phyloP scores from a whole-genome alignment of 2,888 invertebrate species.

The Idaea straminata region DNA sequence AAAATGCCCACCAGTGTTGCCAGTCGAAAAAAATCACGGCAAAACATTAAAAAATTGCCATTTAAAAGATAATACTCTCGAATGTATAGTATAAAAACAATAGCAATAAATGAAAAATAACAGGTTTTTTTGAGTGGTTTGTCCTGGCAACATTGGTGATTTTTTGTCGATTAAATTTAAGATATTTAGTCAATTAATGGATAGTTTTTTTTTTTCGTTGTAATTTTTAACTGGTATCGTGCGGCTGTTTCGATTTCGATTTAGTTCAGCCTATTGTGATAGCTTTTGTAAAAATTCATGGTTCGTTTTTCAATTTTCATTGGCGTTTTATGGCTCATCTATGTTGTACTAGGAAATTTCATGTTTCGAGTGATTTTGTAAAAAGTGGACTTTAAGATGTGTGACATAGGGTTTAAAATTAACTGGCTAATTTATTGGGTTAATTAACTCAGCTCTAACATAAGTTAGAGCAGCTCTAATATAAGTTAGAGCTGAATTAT shows the following conservation, averaged over 20 bases:
- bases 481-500: neutral
- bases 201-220: constrained; percentile 65
- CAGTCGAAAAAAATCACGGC: neutral
- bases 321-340: neutral
- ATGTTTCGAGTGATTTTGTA: too few relatives aligned
- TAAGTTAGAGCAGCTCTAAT: too few relatives aligned
- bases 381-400: neutral
- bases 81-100: constrained; percentile 7
- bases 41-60: neutral
- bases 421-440: neutral
- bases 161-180: constrained; percentile 57
- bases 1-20: neutral
- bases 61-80: neutral
- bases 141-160: constrained; percentile 8
- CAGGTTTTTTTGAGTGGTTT: neutral
- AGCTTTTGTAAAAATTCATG: constrained; percentile 29
- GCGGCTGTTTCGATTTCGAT: constrained; percentile 48
- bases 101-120: neutral
- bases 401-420: neutral
- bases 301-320: neutral
- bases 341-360: neutral
- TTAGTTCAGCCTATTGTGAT: constrained; percentile 39
- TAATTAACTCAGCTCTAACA: too few relatives aligned
- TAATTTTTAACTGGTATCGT: constrained; percentile 38
- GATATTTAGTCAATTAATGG: constrained; percentile 79